Percentiles rank a stretch among this genome's conserved stretches.
These are phyloP conservation scores for Deilephila elpenor DNA, from an alignment of 2,888 invertebrate genomes.

Conservation along the genomic window DNA sequence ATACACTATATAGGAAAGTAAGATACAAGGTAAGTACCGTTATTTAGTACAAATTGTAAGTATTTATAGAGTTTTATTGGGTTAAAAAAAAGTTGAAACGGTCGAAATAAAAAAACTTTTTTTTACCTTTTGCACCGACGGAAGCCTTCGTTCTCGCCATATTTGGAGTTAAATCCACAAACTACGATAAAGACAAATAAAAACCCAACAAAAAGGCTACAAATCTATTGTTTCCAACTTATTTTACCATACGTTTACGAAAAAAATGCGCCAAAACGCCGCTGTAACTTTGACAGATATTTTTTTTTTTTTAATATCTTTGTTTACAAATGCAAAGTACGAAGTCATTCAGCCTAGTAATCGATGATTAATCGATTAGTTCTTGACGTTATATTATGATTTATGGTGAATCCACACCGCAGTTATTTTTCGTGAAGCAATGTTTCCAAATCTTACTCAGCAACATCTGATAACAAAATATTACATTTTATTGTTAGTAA, in stretches of 20 bases:
- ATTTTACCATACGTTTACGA: neutral
- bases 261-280: slow-evolving; percentile 24
- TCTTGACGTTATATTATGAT: too few species aligned
- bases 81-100: neutral
- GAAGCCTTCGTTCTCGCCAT: slow-evolving; percentile 23
- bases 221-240: neutral
- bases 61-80: too few species aligned
- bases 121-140: neutral
- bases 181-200: too few species aligned
- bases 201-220: too few species aligned
- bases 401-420: too few species aligned
- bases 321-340: neutral
- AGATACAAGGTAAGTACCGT: too few species aligned
- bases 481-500: too few species aligned
- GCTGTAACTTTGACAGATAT: neutral
- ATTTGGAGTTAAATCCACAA: neutral
- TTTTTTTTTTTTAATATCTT: neutral
- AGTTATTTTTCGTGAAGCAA: too few species aligned
- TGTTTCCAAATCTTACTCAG: too few species aligned
- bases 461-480: too few species aligned
- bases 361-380: neutral
- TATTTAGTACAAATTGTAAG: too few species aligned
- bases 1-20: too few species aligned
- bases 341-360: neutral
- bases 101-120: neutral